These are phyloP conservation scores for Polyergus mexicanus DNA, from an alignment of 1,140 invertebrate species.

Conservation along the genomic window DNA sequence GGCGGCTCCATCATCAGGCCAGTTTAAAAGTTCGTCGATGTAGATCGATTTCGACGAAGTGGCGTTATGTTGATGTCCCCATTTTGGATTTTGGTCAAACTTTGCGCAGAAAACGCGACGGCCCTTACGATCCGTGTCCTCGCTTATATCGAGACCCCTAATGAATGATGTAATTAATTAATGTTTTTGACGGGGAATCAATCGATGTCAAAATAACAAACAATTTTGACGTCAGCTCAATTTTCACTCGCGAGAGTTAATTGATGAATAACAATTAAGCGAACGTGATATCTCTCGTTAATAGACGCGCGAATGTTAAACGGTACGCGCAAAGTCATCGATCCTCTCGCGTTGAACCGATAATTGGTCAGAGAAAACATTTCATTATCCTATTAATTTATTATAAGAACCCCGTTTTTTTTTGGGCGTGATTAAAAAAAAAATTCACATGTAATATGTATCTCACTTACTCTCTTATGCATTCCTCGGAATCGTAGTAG, in stretches of 20 bases:
- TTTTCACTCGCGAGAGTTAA: not conserved
- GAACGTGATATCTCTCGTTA: not conserved
- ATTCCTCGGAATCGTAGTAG: conserved; percentile 6
- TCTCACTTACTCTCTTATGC: conserved; percentile 6
- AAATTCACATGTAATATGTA: not conserved
- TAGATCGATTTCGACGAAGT: not conserved
- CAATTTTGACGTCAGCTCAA: conserved; percentile 13
- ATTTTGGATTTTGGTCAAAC: conserved; percentile 38
- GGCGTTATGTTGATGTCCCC: not conserved
- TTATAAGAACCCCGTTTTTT: too few species aligned
- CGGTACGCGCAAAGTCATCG: not conserved
- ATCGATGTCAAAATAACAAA: conserved; percentile 21
- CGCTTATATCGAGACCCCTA: conserved; percentile 23
- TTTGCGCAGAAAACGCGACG: conserved; percentile 40
- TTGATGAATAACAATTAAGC: conserved; percentile 33
- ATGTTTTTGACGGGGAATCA: not conserved
- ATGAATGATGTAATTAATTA: conserved; percentile 27
- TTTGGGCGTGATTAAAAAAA: not conserved
- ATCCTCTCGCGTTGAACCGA: not conserved
- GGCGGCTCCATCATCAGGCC: not conserved
- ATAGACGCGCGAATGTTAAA: not conserved
- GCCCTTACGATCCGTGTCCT: conserved; percentile 4
- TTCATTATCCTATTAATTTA: not conserved
- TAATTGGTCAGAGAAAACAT: not conserved
- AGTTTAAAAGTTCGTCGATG: not conserved